Evolutionary conservation across 2,113 vertebrate species (phyloP).

Genomic region (Puntigrus tetrazona): DNA sequence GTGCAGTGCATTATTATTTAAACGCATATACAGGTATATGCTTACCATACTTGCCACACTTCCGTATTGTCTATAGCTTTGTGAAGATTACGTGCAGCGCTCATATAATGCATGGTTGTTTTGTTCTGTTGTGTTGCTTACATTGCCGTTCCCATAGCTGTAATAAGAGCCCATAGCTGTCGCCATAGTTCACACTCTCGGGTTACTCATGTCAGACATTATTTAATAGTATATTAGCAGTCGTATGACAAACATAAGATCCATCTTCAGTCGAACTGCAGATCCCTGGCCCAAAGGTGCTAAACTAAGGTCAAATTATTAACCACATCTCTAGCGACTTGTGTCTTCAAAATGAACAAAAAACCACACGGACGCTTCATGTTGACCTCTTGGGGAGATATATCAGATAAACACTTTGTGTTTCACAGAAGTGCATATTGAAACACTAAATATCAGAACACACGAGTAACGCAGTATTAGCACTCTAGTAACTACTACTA

Average conservation of each 20-base stretch:
- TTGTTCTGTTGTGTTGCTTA: background rate
- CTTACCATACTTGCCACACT: background rate
- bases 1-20: background rate
- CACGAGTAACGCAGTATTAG: no score
- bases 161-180: background rate
- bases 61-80: background rate
- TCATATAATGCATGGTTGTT: background rate
- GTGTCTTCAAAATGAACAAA: background rate
- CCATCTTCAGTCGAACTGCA: background rate
- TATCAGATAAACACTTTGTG: background rate
- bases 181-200: background rate
- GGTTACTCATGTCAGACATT: background rate
- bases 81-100: background rate
- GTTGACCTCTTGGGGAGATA: background rate
- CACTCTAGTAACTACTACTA: no score
- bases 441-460: no score
- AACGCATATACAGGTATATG: background rate
- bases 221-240: background rate
- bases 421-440: background rate
- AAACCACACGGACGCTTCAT: background rate
- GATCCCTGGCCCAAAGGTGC: background rate
- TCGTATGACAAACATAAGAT: background rate
- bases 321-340: background rate
- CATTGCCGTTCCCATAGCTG: background rate
- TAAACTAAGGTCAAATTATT: background rate